Conservation (phyloP, 2,113 vertebrate species). For the Himantopus leucocephalus region DNA sequence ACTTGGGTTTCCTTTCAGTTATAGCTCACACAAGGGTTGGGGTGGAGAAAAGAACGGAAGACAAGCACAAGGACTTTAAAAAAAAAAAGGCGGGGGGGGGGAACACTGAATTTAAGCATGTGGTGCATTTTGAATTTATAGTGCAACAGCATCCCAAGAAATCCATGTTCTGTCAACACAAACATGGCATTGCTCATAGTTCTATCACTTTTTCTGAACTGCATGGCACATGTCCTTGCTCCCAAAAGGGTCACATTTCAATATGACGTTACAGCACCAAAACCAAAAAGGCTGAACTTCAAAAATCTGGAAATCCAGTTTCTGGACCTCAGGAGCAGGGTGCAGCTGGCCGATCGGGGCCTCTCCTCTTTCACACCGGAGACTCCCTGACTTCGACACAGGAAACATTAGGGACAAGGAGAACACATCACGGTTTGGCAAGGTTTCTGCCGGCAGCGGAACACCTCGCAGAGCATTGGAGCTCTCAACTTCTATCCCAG, state of each 20-base stretch:
- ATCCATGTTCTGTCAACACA: not conserved
- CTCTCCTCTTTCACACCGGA: not conserved
- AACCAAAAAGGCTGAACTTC: not conserved
- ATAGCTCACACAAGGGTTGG: not conserved
- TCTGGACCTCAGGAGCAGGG: not conserved
- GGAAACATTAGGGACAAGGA: not conserved
- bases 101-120: not conserved
- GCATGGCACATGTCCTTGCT: not conserved
- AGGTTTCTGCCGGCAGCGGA: accelerated
- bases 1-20: not conserved
- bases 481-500: not conserved
- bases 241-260: not conserved
- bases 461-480: not conserved
- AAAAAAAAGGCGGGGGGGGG: too few relatives aligned
- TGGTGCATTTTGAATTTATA: not conserved
- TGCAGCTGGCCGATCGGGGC: accelerated
- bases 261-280: not conserved
- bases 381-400: accelerated
- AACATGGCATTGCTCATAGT: not conserved
- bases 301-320: not conserved
- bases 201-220: not conserved
- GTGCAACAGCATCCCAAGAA: not conserved
- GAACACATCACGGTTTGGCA: not conserved
- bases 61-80: not conserved
- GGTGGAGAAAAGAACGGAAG: not conserved